Conservation (phyloP, 2,113 vertebrate genomes). For the Ptilonorhynchus violaceus region DNA sequence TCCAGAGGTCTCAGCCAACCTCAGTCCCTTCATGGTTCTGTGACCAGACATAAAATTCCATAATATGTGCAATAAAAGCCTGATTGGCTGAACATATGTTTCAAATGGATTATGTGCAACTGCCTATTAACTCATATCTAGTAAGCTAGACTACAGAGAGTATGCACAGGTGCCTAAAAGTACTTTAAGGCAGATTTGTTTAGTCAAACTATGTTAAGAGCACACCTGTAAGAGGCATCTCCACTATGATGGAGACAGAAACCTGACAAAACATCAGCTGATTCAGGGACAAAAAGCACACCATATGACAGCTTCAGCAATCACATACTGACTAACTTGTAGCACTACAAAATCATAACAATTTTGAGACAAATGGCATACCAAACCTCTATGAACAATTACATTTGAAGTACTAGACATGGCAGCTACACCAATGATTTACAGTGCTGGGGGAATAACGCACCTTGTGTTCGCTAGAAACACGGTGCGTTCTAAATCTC, state of each 20-base stretch:
- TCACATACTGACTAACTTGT: background rate
- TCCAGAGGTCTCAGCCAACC: background rate
- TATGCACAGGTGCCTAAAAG: background rate
- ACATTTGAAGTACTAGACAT: background rate
- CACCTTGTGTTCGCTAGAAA: background rate
- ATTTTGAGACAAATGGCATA: background rate
- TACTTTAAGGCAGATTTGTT: background rate
- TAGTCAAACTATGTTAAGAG: background rate
- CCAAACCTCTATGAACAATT: background rate
- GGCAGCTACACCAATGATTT: background rate
- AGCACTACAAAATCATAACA: background rate
- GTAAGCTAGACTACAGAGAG: background rate
- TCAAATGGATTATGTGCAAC: background rate
- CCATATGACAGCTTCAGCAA: background rate
- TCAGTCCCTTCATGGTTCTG: background rate
- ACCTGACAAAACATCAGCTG: background rate
- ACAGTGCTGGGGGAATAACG: background rate
- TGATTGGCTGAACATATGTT: background rate
- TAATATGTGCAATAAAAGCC: background rate
- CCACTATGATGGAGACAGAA: background rate
- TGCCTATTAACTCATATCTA: background rate
- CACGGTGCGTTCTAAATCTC: rapidly evolving
- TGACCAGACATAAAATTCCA: background rate
- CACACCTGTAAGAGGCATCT: background rate
- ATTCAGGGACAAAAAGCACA: background rate